Evolutionary conservation across 2,797 vertebrate species (phyloP).

Genomic region (Brachyrhaphis roseni): DNA sequence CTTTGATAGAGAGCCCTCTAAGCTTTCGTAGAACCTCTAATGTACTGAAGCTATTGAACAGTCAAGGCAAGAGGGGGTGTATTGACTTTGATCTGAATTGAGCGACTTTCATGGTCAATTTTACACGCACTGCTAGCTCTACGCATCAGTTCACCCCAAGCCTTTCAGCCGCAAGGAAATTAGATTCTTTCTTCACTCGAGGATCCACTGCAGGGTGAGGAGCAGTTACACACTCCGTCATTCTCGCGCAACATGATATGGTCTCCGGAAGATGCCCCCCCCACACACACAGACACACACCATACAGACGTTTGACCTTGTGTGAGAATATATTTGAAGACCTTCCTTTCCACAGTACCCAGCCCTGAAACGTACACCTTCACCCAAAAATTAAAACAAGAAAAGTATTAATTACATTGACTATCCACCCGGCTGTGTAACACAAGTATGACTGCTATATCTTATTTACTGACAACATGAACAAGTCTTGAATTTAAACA

Average conservation of each 20-base stretch:
- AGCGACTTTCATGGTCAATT: slow-evolving; percentile 80
- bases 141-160: slow-evolving; percentile 67
- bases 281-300: neutral
- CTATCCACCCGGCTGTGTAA: neutral
- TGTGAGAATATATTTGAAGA: slow-evolving; percentile 2
- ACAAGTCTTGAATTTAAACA: neutral
- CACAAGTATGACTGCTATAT: neutral
- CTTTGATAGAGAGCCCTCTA: slow-evolving; percentile 29
- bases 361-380: neutral
- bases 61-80: slow-evolving; percentile 57
- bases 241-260: slow-evolving; percentile 37
- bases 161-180: slow-evolving; percentile 65
- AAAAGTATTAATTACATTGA: neutral
- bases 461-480: neutral
- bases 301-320: slow-evolving; percentile 28
- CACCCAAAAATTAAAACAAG: neutral
- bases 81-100: slow-evolving; percentile 79
- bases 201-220: slow-evolving; percentile 60
- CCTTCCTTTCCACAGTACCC: neutral
- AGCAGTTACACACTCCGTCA: slow-evolving; percentile 31
- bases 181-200: slow-evolving; percentile 63
- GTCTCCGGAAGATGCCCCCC: slow-evolving; percentile 4
- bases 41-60: slow-evolving; percentile 65
- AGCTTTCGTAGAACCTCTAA: slow-evolving; percentile 54
- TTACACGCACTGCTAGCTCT: slow-evolving; percentile 61